Percentiles rank a stretch among this genome's conserved stretches.
phyloP scores from a whole-genome alignment of 2,113 vertebrate genomes.

The Protobothrops flavoviridis region DNA sequence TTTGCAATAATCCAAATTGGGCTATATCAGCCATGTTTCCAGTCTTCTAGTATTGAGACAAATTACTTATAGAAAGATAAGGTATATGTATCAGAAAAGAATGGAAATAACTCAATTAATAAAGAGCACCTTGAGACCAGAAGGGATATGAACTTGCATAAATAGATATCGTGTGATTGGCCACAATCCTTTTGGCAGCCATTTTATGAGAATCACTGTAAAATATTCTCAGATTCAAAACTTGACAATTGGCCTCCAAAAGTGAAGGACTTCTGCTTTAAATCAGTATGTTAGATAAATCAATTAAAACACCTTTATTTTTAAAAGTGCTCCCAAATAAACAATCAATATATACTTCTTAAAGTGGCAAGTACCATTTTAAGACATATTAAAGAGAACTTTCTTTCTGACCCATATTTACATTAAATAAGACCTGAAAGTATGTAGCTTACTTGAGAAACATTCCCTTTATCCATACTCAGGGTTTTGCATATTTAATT shows the following conservation, averaged over 20 bases:
- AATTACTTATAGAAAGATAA: not conserved
- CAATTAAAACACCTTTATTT: not conserved
- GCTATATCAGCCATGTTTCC: not conserved
- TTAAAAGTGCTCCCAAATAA: not conserved
- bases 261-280: not conserved
- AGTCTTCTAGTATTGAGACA: not conserved
- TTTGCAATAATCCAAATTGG: not conserved
- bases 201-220: not conserved
- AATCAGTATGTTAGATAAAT: not conserved
- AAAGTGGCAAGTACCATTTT: not conserved
- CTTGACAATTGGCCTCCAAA: not conserved
- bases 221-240: not conserved
- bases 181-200: not conserved
- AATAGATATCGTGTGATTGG: not conserved
- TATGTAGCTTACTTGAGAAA: not conserved
- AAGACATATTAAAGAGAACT: not conserved
- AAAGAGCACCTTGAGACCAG: not conserved
- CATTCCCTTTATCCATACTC: not conserved
- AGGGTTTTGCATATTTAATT: not conserved
- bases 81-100: not conserved
- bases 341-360: not conserved
- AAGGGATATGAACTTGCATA: not conserved
- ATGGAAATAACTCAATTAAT: not conserved
- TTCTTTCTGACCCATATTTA: not conserved
- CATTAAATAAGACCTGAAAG: not conserved